These are phyloP conservation scores for Acanthornis magna DNA, from an alignment of 2,797 vertebrate genomes.

Conservation along the genomic window DNA sequence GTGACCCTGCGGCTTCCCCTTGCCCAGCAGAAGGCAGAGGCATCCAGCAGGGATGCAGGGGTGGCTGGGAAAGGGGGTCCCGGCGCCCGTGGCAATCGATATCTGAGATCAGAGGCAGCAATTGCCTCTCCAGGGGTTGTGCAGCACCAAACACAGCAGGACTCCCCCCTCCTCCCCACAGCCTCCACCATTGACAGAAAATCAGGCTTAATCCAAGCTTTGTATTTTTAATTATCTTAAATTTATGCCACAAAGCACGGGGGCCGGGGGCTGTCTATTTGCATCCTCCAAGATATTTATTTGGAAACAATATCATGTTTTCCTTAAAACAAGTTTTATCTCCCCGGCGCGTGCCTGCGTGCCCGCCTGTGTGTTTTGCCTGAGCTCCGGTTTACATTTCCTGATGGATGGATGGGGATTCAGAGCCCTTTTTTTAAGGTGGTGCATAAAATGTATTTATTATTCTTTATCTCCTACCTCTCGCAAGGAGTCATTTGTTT, in stretches of 20 bases:
- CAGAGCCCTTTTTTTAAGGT: conserved; percentile 54
- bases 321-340: conserved; percentile 61
- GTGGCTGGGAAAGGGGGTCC: background rate
- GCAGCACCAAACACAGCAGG: background rate
- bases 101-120: background rate
- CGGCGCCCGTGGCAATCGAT: rapidly evolving
- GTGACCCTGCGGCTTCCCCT: background rate
- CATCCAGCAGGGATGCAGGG: background rate
- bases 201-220: conserved; percentile 35
- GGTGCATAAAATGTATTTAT: conserved; percentile 77
- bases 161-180: background rate
- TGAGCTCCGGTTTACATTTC: conserved; percentile 63
- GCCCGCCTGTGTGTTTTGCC: background rate
- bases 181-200: background rate
- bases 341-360: background rate
- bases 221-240: conserved; percentile 39
- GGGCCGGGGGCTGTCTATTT: conserved; percentile 20
- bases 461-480: conserved; percentile 78
- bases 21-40: background rate
- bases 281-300: conserved; percentile 15
- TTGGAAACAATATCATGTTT: conserved; percentile 55
- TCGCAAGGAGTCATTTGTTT: conserved; percentile 74
- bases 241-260: background rate
- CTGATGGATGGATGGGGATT: conserved; percentile 69
- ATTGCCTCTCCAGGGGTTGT: background rate